Conservation (phyloP, 2,888 invertebrate species). For the Athrips mouffetella region DNA sequence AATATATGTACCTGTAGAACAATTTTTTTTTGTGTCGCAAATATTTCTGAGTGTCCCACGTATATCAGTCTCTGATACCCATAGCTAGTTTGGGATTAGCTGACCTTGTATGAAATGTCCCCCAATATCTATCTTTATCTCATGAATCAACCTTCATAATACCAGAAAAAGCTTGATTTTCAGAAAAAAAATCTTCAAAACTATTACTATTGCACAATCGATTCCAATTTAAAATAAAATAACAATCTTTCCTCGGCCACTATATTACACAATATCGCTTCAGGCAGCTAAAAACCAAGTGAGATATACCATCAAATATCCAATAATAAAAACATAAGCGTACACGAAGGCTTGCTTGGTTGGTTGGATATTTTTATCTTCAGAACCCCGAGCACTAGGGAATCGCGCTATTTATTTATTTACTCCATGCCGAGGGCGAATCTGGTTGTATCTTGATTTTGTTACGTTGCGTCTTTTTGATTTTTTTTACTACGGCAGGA, state of each 20-base stretch:
- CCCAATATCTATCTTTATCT: too few species aligned
- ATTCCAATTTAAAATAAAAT: not conserved
- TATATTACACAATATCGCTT: conserved; percentile 7
- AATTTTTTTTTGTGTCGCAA: too few species aligned
- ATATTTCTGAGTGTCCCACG: too few species aligned
- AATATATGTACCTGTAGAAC: too few species aligned
- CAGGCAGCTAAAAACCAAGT: conserved; percentile 5
- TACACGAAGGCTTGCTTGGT: not conserved
- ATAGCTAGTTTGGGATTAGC: too few species aligned
- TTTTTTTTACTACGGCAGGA: conserved; percentile 4
- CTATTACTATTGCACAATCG: not conserved
- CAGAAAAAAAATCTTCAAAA: too few species aligned
- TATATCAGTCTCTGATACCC: too few species aligned
- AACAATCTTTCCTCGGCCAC: not conserved
- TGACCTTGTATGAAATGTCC: too few species aligned
- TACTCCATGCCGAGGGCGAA: conserved; percentile 13
- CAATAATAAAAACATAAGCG: conserved; percentile 7
- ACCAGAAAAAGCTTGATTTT: too few species aligned
- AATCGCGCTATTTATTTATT: conserved; percentile 20
- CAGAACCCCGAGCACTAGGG: conserved; percentile 6
- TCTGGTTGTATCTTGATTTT: conserved; percentile 17
- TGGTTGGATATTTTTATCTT: conserved; percentile 5
- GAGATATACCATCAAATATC: conserved; percentile 5
- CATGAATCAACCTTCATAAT: too few species aligned
- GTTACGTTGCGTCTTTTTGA: conserved; percentile 10